Percentiles rank a stretch among this genome's conserved stretches.
Conservation (phyloP, 2,797 vertebrate species). For the Myotis pilosus region DNA sequence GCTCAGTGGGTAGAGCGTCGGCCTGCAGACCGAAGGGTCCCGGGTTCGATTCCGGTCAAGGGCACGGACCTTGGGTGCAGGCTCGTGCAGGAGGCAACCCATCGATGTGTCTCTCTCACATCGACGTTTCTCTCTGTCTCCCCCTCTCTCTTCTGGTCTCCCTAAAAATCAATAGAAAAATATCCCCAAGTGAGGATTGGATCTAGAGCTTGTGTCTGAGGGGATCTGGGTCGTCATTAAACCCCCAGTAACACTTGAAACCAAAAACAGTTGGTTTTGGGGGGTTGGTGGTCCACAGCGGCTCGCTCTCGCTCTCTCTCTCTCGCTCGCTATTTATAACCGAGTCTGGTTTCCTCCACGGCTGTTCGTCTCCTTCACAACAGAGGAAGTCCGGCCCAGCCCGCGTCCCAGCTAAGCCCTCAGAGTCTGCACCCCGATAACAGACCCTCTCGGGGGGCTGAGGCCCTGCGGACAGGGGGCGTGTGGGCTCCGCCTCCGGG, state of each 20-base stretch:
- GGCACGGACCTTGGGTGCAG: no score
- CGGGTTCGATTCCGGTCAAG: no score
- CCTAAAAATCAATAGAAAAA: no score
- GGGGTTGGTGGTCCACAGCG: constrained; percentile 13
- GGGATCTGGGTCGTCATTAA: neutral
- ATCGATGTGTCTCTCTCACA: no score
- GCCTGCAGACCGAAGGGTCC: no score
- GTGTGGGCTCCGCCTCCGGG: neutral
- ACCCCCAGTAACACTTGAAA: constrained; percentile 34
- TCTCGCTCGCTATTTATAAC: constrained; percentile 71
- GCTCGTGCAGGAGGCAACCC: no score
- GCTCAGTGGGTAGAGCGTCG: no score
- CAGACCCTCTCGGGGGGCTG: neutral
- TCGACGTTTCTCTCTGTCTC: no score
- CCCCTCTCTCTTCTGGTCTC: no score
- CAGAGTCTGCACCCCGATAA: neutral
- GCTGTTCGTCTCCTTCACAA: constrained; percentile 30
- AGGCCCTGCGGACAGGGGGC: neutral
- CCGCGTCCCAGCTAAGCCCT: neutral
- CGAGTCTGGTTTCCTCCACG: constrained; percentile 64
- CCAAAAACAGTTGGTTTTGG: constrained; percentile 32
- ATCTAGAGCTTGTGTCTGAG: neutral
- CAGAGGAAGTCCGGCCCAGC: constrained; percentile 61
- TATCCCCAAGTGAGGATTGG: no score
- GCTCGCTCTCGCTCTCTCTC: constrained; percentile 43